phyloP scores from a whole-genome alignment of 2,113 vertebrate genomes.

The Forbesichthys papilliferus region DNA sequence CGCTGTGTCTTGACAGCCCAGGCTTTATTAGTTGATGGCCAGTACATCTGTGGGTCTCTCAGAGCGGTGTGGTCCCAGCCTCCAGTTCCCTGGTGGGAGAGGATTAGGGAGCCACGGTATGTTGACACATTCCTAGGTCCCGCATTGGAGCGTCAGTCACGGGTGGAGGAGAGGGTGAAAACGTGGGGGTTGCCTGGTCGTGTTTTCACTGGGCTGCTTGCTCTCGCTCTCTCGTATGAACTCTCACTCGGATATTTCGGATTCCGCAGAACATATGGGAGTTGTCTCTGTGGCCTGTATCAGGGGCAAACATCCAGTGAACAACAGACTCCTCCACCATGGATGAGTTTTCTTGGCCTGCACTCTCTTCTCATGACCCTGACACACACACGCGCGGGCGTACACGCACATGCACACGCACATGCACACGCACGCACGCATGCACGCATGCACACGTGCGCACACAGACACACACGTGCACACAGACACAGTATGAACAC shows the following conservation, averaged over 20 bases:
- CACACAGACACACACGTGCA: constrained; percentile 45
- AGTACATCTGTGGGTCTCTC: constrained; percentile 32
- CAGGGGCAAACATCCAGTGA: constrained; percentile 30
- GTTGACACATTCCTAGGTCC: constrained; percentile 48
- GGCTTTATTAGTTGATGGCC: constrained; percentile 35
- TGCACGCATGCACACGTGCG: constrained; percentile 36
- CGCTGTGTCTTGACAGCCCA: constrained; percentile 5
- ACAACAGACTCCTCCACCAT: constrained; percentile 42
- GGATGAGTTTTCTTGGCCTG: constrained; percentile 49
- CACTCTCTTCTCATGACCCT: constrained; percentile 71
- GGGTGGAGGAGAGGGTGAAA: constrained; percentile 43
- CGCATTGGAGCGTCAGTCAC: constrained; percentile 39
- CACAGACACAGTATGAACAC: constrained; percentile 24
- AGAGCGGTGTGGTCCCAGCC: constrained; percentile 52
- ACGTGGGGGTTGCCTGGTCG: constrained; percentile 14
- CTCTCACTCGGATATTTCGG: constrained; percentile 51
- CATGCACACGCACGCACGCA: constrained; percentile 24
- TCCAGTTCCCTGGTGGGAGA: constrained; percentile 40
- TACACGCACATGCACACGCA: constrained; percentile 44
- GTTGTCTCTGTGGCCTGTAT: constrained; percentile 56
- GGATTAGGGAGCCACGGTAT: constrained; percentile 44
- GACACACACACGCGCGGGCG: constrained; percentile 9
- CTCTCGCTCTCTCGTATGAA: constrained; percentile 27
- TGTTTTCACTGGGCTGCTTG: constrained; percentile 39
- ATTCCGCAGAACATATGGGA: constrained; percentile 62